phyloP scores from a whole-genome alignment of 2,113 vertebrate genomes.

The Macrotis lagotis region DNA sequence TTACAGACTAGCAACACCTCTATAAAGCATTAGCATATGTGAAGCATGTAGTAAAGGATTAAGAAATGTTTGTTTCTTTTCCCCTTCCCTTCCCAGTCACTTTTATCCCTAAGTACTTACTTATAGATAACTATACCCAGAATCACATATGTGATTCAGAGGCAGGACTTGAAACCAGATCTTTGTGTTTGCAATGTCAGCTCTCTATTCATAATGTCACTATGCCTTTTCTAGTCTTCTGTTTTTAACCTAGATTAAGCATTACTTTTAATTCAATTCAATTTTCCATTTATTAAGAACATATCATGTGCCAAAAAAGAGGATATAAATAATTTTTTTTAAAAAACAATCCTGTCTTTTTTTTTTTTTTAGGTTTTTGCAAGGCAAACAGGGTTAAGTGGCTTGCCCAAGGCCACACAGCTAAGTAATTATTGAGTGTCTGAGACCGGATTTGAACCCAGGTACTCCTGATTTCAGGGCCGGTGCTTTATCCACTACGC shows the following conservation, averaged over 20 bases:
- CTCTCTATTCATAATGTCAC: background rate
- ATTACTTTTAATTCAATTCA: background rate
- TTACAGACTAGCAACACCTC: background rate
- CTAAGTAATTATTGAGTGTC: too few relatives aligned
- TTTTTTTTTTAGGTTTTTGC: too few relatives aligned
- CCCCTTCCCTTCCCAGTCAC: background rate
- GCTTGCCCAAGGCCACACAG: too few relatives aligned
- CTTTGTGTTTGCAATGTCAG: background rate
- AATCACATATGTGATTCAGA: background rate
- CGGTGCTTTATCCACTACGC: too few relatives aligned
- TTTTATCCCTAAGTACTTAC: background rate
- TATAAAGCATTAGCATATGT: background rate
- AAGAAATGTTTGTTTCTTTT: background rate
- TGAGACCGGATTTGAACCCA: too few relatives aligned
- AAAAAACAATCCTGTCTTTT: background rate
- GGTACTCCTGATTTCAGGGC: too few relatives aligned
- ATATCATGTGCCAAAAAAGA: background rate
- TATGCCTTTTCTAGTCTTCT: background rate
- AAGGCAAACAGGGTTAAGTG: too few relatives aligned
- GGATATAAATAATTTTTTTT: background rate
- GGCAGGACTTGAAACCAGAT: background rate
- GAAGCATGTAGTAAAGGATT: background rate
- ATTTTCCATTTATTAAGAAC: background rate
- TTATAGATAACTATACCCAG: background rate
- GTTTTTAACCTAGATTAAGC: background rate